A percentile compares a stretch with the other conserved stretches of the same genome.
Conservation (phyloP, 2,888 invertebrate species). For the Chirona hameri region DNA sequence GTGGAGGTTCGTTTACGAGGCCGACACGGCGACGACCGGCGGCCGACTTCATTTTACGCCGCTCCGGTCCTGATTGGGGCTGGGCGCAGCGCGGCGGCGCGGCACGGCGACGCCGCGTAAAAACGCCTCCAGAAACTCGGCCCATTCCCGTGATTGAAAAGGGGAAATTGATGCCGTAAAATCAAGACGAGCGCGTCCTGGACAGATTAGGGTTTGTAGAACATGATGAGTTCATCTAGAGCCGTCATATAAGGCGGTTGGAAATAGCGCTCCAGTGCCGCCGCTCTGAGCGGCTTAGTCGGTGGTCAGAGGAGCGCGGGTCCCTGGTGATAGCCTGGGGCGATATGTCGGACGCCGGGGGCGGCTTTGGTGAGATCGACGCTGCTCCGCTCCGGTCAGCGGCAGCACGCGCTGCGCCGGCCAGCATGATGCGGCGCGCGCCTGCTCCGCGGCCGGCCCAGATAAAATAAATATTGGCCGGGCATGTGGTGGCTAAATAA, state of each 20-base stretch:
- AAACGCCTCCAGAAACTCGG: background rate
- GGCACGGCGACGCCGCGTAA: background rate
- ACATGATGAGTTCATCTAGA: slow-evolving; percentile 28
- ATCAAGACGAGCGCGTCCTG: slow-evolving; percentile 2
- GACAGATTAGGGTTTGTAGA: slow-evolving; percentile 26
- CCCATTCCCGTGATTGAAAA: slow-evolving; percentile 10
- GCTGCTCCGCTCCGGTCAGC: background rate
- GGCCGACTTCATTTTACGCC: slow-evolving; percentile 10
- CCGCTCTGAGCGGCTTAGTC: background rate
- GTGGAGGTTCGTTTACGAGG: background rate
- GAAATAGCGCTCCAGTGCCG: slow-evolving; percentile 2
- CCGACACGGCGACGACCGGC: background rate
- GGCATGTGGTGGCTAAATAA: slow-evolving; percentile 11
- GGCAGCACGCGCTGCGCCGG: background rate
- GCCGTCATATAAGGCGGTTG: background rate
- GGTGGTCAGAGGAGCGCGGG: background rate
- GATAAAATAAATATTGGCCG: slow-evolving; percentile 23
- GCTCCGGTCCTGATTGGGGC: background rate
- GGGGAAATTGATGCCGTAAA: slow-evolving; percentile 23
- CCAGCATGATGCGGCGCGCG: background rate
- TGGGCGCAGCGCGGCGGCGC: background rate
- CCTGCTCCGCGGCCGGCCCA: background rate
- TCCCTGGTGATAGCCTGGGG: background rate
- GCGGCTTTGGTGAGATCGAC: background rate
- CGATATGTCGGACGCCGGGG: background rate